Conservation (phyloP, 2,888 invertebrate genomes). For the Yponomeuta sedellus region DNA sequence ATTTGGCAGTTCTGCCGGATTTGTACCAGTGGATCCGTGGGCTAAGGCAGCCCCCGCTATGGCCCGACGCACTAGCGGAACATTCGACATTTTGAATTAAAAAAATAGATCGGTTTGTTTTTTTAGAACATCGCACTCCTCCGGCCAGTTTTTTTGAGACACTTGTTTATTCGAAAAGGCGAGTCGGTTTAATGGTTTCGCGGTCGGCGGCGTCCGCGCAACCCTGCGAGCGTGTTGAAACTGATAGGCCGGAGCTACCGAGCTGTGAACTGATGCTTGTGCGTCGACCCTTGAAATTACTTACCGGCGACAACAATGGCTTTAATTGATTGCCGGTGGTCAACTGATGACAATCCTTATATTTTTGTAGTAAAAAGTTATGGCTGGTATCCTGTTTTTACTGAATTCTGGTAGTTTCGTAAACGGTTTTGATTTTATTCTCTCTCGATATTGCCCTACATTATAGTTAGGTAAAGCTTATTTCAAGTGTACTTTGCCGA, state of each 20-base stretch:
- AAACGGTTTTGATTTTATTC: too few species aligned
- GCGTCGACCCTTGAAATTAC: conserved; percentile 12
- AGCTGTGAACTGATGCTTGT: not conserved
- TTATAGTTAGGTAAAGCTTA: too few species aligned
- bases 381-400: not conserved
- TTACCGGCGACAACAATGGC: not conserved
- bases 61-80: conserved; percentile 60
- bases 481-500: not conserved
- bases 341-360: not conserved
- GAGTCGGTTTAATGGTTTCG: not conserved
- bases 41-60: conserved; percentile 59
- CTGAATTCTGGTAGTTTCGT: too few species aligned
- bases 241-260: conserved; percentile 1
- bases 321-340: not conserved
- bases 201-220: conserved; percentile 12
- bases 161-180: not conserved
- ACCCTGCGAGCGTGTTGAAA: not conserved
- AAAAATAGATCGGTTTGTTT: conserved; percentile 6
- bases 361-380: not conserved
- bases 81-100: conserved; percentile 45
- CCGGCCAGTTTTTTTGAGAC: not conserved
- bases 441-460: too few species aligned
- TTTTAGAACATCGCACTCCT: conserved; percentile 13
- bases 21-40: conserved; percentile 27
- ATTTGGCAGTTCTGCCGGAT: conserved; percentile 25